phyloP scores from a whole-genome alignment of 2,113 vertebrate genomes.

The Orthonyx spaldingii region DNA sequence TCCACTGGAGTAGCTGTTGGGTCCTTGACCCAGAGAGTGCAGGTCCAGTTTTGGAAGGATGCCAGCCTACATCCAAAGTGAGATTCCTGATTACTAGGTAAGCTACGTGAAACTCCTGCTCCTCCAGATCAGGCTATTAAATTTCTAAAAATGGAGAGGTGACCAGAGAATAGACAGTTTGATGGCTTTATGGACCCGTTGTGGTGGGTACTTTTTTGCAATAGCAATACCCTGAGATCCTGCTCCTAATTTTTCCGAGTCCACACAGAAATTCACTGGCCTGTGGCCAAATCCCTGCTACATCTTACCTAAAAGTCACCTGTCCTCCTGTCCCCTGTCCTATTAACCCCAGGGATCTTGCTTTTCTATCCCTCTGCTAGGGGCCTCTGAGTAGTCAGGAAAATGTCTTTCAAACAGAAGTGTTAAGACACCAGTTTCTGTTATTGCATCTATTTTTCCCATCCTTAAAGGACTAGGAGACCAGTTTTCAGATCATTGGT shows the following conservation, averaged over 20 bases:
- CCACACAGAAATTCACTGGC: neutral
- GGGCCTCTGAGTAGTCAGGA: neutral
- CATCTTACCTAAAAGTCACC: neutral
- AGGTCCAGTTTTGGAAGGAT: neutral
- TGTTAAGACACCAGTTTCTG: neutral
- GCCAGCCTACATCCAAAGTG: neutral
- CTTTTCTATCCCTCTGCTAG: neutral
- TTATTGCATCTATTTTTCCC: neutral
- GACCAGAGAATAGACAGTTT: neutral
- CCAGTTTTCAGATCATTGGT: neutral
- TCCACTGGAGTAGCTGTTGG: neutral
- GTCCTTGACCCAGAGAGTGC: neutral
- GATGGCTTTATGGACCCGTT: neutral
- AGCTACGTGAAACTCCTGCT: neutral
- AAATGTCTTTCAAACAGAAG: neutral
- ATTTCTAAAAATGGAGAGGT: neutral
- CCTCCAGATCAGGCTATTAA: neutral
- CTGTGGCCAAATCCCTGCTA: neutral
- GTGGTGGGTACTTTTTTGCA: accelerated
- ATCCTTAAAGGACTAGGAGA: neutral
- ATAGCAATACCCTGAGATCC: no score
- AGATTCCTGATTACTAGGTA: neutral
- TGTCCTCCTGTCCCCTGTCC: neutral
- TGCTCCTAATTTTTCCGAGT: neutral
- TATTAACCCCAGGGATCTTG: neutral